Base-by-base conservation (phyloP, 2,113 vertebrate genomes). In the Neogobius melanostomus region DNA sequence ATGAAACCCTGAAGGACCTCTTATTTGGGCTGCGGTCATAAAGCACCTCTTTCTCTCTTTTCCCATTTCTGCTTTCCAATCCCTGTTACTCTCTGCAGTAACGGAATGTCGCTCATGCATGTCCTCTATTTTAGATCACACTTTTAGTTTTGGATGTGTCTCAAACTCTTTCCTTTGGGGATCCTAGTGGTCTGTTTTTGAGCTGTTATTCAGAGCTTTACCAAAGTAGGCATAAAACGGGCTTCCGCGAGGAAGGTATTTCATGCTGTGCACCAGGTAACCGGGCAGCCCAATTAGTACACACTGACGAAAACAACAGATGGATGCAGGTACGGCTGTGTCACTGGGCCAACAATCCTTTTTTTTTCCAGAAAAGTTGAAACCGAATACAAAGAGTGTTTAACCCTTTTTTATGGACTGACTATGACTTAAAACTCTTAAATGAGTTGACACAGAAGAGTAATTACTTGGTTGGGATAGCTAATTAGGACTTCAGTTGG, bases 231-330 rank as follows among this genome's bases (percentile, higher is more conserved):
- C 28, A 15, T 67, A 7, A 45, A 68, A 50, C 71, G 74, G 72
- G 72, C 79, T 70, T 63, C 59, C 21, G 36, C 63, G 68, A 21
- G 52, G 69, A 48, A 71, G 68, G 49, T n/a, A 45, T 53, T 52
- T 28, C 73, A 64, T 9, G 16, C 67, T 72, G 74, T 53, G 74
- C 11, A 47, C 64, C 74, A 76, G 78, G 76, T 80, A 69, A 81
- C 66, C 48, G 67, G 67, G 65, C 72, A 63, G 74, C 42, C 66
- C 62, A 68, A 14, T 46, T 42, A 64, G 56, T 79, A 71, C 54
- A 79, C 59, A 3, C 15, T 43, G 44, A 73, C 52, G 52, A 75
- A 79, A 84, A 84, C 72, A 82, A 77, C 77, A 89, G 83, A 84
- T 85, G 75, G 78, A 68, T 12, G 42, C 64, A 64, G 76, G 72